A percentile compares a stretch with the other conserved stretches of the same genome.
Conservation (phyloP, 1,140 invertebrate species). For the Paralvinella palmiformis region DNA sequence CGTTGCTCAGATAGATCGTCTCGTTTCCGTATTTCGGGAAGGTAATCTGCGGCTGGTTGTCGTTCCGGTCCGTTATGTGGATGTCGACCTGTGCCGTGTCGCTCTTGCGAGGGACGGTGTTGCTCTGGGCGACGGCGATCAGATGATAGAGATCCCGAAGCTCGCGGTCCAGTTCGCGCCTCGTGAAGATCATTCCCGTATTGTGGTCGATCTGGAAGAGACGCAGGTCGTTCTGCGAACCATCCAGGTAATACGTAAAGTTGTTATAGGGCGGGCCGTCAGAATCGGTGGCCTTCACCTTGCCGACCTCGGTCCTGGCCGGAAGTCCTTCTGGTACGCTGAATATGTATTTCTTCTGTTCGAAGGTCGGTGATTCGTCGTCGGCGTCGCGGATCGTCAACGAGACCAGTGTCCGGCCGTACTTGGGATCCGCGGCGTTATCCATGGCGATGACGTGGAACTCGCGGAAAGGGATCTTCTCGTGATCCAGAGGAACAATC, state of each 20-base stretch:
- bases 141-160: not conserved
- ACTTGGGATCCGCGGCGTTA: not conserved
- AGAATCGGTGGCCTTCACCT: slow-evolving; percentile 6
- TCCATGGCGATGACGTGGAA: slow-evolving; percentile 8
- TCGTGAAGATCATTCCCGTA: slow-evolving; percentile 5
- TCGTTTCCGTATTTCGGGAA: slow-evolving; percentile 1
- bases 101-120: not conserved
- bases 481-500: slow-evolving; percentile 73
- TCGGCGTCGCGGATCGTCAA: slow-evolving; percentile 9
- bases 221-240: not conserved
- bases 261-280: not conserved
- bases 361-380: slow-evolving; percentile 69
- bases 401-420: not conserved
- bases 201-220: slow-evolving; percentile 6
- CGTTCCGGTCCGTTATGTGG: slow-evolving; percentile 8
- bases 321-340: slow-evolving; percentile 1
- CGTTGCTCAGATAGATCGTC: not conserved
- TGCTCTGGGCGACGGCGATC: slow-evolving; percentile 2
- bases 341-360: slow-evolving; percentile 65
- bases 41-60: slow-evolving; percentile 10
- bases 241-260: not conserved
- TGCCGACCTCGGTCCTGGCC: slow-evolving; percentile 1
- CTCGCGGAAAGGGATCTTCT: slow-evolving; percentile 43
- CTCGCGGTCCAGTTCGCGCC: slow-evolving; percentile 7
- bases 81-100: slow-evolving; percentile 1